Conservation (phyloP, 64 coral and sea anemone genomes). For the Stichodactyla helianthus region DNA sequence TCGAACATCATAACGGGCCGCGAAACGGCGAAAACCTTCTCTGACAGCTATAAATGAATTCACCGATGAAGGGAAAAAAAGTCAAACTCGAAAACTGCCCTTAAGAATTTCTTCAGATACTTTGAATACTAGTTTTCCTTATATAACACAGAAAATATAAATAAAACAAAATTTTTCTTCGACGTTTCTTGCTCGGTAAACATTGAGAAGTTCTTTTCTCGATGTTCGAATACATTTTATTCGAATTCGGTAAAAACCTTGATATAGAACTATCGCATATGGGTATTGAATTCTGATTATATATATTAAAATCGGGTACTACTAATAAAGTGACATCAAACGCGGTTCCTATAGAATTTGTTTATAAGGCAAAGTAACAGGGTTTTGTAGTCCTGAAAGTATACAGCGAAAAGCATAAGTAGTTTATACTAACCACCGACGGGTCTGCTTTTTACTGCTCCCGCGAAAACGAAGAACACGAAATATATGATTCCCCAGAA, state of each 20-base stretch:
- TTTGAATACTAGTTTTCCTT: too few species aligned
- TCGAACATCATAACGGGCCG: neutral
- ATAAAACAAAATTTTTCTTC: too few species aligned
- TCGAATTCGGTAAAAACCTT: neutral
- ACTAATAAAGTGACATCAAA: neutral
- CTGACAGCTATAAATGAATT: neutral
- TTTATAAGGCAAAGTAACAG: neutral
- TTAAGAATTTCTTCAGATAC: too few species aligned
- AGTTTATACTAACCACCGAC: neutral
- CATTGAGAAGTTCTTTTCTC: neutral
- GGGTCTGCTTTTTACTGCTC: conserved; percentile 14
- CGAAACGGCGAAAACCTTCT: neutral
- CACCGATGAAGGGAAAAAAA: too few species aligned
- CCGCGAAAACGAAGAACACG: neutral
- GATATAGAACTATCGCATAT: neutral
- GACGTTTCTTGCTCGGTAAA: neutral
- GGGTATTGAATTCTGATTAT: neutral
- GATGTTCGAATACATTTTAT: neutral
- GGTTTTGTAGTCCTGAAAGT: neutral
- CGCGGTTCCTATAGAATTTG: neutral
- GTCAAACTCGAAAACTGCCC: too few species aligned
- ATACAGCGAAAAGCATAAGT: neutral
- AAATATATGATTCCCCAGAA: conserved; percentile 1
- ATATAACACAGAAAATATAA: too few species aligned
- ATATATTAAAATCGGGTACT: neutral